These are phyloP conservation scores for Sarcophaga peregrina DNA, from an alignment of 1,140 invertebrate species.

Conservation along the genomic window DNA sequence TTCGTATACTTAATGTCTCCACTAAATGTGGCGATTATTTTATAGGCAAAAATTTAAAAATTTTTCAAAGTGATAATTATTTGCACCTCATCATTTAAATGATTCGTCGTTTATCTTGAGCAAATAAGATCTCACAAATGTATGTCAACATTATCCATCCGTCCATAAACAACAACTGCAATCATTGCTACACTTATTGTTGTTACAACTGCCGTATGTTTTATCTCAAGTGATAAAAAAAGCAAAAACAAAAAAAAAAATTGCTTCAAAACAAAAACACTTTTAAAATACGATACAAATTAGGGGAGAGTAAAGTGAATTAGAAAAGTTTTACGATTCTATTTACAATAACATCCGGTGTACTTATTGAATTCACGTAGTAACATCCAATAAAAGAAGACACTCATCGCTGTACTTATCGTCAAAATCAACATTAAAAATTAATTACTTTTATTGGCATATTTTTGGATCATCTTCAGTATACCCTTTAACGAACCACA, in stretches of 20 bases:
- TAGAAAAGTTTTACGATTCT: not conserved
- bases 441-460: too few species aligned
- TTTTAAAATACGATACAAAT: not conserved
- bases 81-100: slow-evolving; percentile 39
- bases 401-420: too few species aligned
- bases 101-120: not conserved
- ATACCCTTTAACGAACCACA: too few species aligned
- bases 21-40: not conserved
- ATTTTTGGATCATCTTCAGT: too few species aligned
- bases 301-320: not conserved
- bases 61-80: slow-evolving; percentile 42
- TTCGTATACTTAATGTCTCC: not conserved
- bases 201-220: not conserved
- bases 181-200: not conserved
- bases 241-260: not conserved
- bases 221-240: not conserved
- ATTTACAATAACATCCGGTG: not conserved
- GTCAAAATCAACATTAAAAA: too few species aligned
- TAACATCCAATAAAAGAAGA: too few species aligned
- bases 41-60: not conserved
- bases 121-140: not conserved
- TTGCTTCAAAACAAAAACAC: not conserved
- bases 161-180: slow-evolving; percentile 4
- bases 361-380: not conserved
- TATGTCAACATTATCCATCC: not conserved